Conservation (phyloP, 1,140 invertebrate species). For the Aphelinus atriplicis region DNA sequence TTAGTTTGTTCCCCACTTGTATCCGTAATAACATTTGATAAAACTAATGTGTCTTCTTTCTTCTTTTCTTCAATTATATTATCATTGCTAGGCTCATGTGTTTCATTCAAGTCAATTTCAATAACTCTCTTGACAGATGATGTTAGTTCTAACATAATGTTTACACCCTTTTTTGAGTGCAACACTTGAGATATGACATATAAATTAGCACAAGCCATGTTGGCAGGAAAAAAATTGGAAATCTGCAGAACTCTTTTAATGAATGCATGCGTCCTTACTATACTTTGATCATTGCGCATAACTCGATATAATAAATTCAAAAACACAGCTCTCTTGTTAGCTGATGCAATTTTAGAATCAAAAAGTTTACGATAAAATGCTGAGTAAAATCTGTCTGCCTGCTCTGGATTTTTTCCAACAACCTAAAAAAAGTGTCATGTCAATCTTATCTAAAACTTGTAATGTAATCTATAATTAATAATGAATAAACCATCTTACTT, state of each 20-base stretch:
- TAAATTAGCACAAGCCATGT: conserved; percentile 77
- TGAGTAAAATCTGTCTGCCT: conserved; percentile 80
- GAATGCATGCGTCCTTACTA: conserved; percentile 81
- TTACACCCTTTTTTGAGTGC: conserved; percentile 44
- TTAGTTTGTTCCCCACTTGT: conserved; percentile 27
- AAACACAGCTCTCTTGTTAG: conserved; percentile 83
- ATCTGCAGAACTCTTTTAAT: conserved; percentile 91
- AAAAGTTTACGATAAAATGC: conserved; percentile 89
- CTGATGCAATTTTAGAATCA: conserved; percentile 78
- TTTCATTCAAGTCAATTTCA: conserved; percentile 56
- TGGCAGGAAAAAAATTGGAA: conserved; percentile 62
- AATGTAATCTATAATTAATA: not conserved
- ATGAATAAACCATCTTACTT: conserved; percentile 68
- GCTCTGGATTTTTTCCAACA: conserved; percentile 51
- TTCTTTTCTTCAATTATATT: conserved; percentile 41
- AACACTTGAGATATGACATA: conserved; percentile 81
- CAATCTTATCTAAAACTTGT: conserved; percentile 10
- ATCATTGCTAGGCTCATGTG: conserved; percentile 45
- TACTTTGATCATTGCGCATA: conserved; percentile 80
- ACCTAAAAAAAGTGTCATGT: conserved; percentile 54
- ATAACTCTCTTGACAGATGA: conserved; percentile 19
- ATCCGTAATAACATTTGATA: conserved; percentile 51
- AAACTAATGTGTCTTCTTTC: conserved; percentile 57
- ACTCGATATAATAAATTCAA: conserved; percentile 90
- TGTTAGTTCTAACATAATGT: conserved; percentile 30